Base-by-base conservation (phyloP, 1,140 invertebrate genomes). In the Helicoverpa armigera region DNA sequence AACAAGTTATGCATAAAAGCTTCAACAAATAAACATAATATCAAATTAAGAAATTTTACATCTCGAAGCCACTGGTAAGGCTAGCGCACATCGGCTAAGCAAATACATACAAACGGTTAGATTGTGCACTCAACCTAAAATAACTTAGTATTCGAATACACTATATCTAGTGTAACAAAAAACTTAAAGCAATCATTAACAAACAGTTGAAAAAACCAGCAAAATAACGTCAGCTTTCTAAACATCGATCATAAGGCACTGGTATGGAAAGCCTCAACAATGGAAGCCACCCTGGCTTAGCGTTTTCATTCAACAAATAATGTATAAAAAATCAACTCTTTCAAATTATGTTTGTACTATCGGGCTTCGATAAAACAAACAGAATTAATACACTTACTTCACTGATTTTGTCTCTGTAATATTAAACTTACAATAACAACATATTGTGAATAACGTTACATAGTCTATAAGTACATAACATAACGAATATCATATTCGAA, bases 181-280 rank as follows among this genome's bases (percentile, higher is more conserved):
- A 79, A 79, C 76, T 58, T 53, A 56, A 48, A 78, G 16, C 63
- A 69, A 79, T 16, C 54, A 53, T n/a, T 48, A 65, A 69, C 43
- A 78, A 61, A 79, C 29, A n/a, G 35, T 79, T 79, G 48, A 18
- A 78, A 50, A 23, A 23, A 23, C 23, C 23, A 79, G 70, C 73
- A 63, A 79, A 76, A 60, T 69, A 48, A 70, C 61, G 60, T 80
- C 65, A 75, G 73, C 60, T 70, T 75, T 81, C 61, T 85, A 82
- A 83, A 83, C 76, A 79, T 77, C 73, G 78, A 75, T 81, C 79
- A 60, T 91, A 92, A 92, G 90, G 89, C 90, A 92, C 90, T 92
- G 76, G 35, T 79, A 60, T 14, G 63, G 35, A 69, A 79, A 29
- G 60, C 61, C 75, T 31, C 50, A 70, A 65, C 63, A 48, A n/a